Evolutionary conservation across 2,888 invertebrate species (phyloP).

Genomic region (Eupelmus urozonus): DNA sequence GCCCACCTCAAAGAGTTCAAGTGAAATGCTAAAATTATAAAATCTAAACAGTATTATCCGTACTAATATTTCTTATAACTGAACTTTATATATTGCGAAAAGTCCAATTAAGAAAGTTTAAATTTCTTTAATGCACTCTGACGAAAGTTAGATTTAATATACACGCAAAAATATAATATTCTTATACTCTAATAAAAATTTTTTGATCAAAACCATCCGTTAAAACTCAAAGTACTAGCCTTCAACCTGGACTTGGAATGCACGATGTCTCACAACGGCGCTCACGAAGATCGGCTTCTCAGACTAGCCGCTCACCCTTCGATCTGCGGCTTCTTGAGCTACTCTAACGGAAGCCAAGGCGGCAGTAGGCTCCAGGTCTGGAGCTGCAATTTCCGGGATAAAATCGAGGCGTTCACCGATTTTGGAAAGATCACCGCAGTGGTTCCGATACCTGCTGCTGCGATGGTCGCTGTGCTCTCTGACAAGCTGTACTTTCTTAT

Average conservation of each 20-base stretch:
- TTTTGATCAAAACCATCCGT: neutral
- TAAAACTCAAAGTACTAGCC: conserved; percentile 61
- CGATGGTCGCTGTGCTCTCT: conserved; percentile 60
- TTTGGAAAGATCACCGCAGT: conserved; percentile 60
- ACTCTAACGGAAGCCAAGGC: conserved; percentile 6
- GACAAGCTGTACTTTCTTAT: conserved; percentile 63
- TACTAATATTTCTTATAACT: too few relatives aligned
- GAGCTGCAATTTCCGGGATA: conserved; percentile 65
- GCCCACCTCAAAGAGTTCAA: too few relatives aligned
- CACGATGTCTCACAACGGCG: conserved; percentile 59
- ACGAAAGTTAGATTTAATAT: neutral
- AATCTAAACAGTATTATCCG: too few relatives aligned
- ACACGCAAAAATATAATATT: neutral
- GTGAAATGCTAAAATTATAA: too few relatives aligned
- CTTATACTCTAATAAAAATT: neutral
- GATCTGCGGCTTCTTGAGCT: conserved; percentile 66
- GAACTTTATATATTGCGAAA: too few relatives aligned
- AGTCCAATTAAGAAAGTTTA: neutral
- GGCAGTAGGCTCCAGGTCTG: conserved; percentile 65
- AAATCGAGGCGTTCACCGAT: conserved; percentile 56
- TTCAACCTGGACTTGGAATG: conserved; percentile 64
- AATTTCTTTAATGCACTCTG: neutral
- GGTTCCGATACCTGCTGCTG: conserved; percentile 59
- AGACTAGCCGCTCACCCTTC: conserved; percentile 63
- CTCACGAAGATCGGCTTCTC: conserved; percentile 56